Conservation (phyloP, 2,113 vertebrate genomes). For the Aspidoscelis tigris region DNA sequence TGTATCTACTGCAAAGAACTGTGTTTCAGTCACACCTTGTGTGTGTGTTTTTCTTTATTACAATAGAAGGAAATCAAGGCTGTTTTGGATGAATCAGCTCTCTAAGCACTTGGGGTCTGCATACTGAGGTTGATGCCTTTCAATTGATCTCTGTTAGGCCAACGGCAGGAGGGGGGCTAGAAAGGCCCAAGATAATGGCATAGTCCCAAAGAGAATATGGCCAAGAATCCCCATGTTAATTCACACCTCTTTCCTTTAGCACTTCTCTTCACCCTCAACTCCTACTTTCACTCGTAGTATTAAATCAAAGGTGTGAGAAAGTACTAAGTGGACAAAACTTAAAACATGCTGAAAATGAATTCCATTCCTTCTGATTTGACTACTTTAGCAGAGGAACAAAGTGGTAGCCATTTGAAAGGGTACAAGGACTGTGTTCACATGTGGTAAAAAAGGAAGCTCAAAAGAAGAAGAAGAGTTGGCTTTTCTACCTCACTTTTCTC, state of each 20-base stretch:
- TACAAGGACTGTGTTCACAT: slow-evolving; percentile 40
- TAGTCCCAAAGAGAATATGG: neutral
- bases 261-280: too few species aligned
- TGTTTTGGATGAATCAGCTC: neutral
- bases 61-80: slow-evolving; percentile 40
- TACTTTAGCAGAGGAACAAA: slow-evolving; percentile 57
- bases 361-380: slow-evolving; percentile 38
- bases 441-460: too few species aligned
- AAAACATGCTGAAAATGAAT: slow-evolving; percentile 3
- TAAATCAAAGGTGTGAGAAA: neutral
- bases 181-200: neutral
- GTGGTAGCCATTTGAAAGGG: slow-evolving; percentile 66
- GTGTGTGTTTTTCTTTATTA: slow-evolving; percentile 29
- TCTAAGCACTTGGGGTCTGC: too few species aligned
- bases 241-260: neutral
- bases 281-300: neutral
- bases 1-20: too few species aligned
- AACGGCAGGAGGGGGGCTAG: neutral
- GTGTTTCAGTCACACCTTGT: too few species aligned
- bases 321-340: neutral
- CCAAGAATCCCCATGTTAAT: neutral
- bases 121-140: neutral
- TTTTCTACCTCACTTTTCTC: too few species aligned
- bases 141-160: neutral
- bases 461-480: too few species aligned